Evolutionary conservation across 2,797 vertebrate genomes (phyloP), one percentile per base, ranked within the genome.

Genomic region (Scomberomorus guttatus): DNA sequence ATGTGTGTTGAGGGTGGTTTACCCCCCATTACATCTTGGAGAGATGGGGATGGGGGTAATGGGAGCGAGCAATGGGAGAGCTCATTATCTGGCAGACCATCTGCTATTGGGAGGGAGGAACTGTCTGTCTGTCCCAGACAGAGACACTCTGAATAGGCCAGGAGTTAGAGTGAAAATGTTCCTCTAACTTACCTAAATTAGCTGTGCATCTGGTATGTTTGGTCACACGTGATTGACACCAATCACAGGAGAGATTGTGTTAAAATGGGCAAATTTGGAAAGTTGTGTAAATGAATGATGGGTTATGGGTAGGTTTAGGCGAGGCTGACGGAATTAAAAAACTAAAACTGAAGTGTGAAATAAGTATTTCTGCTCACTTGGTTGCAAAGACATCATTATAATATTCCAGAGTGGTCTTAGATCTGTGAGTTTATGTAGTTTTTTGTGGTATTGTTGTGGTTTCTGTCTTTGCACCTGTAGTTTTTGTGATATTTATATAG

Each of bases 11-110:
- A 69, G 68, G 65, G 79, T 75, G 51, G 57, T 74, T 81, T 65
- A 73, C 68, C 75, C 79, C 68, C 88, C 89, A 68, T 80, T 72
- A 76, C 75, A 72, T 79, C 77, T 73, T 39, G 82, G 86, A 79
- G 84, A 69, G 71, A 72, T 79, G 86, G 82, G 82, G 86, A 73
- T 58, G 87, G 83, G 86, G 84, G 80, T 89, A 87, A 89, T 87
- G 86, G 89, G 86, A 85, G 85, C 87, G 73, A 88, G 86, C 88
- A 90, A 88, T 87, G 83, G 85, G 89, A 88, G 90, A 90, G 90
- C 92, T 92, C 89, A 94, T 94, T 93, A 94, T 94, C 89, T 89
- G 87, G 89, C 79, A 82, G 89, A 84, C 93, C 93, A 93, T 94
- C 93, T 94, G 93, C 89, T 90, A 76, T 79, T 60, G 87, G 89